A percentile compares a stretch with the other conserved stretches of the same genome.
These are phyloP conservation scores for Lateolabrax maculatus DNA, from an alignment of 2,797 vertebrate genomes.

Conservation along the genomic window DNA sequence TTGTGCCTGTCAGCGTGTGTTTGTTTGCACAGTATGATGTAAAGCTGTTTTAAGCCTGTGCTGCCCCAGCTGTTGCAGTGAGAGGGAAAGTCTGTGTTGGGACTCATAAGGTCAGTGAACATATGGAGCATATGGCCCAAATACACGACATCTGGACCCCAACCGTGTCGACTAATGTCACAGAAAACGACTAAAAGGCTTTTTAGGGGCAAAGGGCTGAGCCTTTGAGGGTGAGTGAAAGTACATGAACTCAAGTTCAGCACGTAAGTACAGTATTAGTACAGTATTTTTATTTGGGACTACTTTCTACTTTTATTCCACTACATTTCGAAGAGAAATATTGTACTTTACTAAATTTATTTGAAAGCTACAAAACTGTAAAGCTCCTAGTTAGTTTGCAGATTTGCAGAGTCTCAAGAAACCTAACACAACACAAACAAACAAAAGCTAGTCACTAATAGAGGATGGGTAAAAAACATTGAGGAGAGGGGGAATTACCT, in stretches of 20 bases:
- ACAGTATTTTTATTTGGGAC: neutral
- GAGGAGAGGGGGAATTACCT: neutral
- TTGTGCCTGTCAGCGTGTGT: constrained; percentile 10
- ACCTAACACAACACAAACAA: neutral
- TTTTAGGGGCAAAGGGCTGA: neutral
- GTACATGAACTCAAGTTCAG: neutral
- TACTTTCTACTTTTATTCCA: neutral
- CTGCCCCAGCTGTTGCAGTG: constrained; percentile 53
- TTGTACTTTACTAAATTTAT: neutral
- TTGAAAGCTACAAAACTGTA: neutral
- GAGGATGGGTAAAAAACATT: neutral
- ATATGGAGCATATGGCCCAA: constrained; percentile 56
- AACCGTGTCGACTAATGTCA: constrained; percentile 35
- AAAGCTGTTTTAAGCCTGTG: constrained; percentile 15
- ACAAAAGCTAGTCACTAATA: neutral
- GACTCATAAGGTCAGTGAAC: constrained; percentile 52
- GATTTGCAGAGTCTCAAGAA: neutral
- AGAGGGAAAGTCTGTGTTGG: constrained; percentile 38
- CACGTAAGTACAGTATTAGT: neutral
- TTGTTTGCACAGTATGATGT: constrained; percentile 27
- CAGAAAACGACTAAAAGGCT: constrained; percentile 4
- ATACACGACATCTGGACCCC: constrained; percentile 57
- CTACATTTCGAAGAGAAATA: neutral
- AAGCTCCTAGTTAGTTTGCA: neutral
- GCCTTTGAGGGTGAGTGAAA: neutral